Evolutionary conservation across 2,888 invertebrate species (phyloP).

Genomic region (Hydraecia micacea): DNA sequence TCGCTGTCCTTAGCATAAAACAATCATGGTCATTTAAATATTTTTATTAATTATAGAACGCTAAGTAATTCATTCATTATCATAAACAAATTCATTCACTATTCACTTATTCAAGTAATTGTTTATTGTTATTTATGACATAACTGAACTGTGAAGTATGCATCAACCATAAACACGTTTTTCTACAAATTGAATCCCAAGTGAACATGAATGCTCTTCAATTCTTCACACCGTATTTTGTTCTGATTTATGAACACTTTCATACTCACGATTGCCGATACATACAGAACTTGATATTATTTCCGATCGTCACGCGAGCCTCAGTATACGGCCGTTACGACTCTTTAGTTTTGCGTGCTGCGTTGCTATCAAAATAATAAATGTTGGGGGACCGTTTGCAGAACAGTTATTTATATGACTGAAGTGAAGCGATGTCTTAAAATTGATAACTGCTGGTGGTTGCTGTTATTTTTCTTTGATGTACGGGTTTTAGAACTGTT

Average conservation of each 20-base stretch:
- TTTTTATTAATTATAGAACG: not conserved
- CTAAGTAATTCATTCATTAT: not conserved
- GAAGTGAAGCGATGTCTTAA: conserved; percentile 25
- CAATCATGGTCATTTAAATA: not conserved
- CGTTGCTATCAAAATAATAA: conserved; percentile 49
- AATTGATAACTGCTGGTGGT: conserved; percentile 33
- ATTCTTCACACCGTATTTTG: conserved; percentile 31
- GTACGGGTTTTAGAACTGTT: not conserved
- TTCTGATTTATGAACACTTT: conserved; percentile 47
- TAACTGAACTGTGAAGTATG: conserved; percentile 2
- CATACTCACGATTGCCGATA: conserved; percentile 37
- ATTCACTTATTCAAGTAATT: not conserved
- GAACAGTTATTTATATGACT: conserved; percentile 57
- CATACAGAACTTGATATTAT: conserved; percentile 43
- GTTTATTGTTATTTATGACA: not conserved
- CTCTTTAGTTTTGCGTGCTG: conserved; percentile 62
- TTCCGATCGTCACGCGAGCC: conserved; percentile 57
- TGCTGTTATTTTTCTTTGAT: not conserved
- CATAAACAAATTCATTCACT: not conserved
- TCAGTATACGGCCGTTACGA: conserved; percentile 40
- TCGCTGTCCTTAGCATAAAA: not conserved
- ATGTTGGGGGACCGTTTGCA: conserved; percentile 49
- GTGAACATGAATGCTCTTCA: conserved; percentile 12
- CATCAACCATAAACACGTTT: conserved; percentile 9
- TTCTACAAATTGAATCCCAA: conserved; percentile 12